These are phyloP conservation scores for Euclidia mi DNA, from an alignment of 2,888 invertebrate genomes.

Conservation along the genomic window DNA sequence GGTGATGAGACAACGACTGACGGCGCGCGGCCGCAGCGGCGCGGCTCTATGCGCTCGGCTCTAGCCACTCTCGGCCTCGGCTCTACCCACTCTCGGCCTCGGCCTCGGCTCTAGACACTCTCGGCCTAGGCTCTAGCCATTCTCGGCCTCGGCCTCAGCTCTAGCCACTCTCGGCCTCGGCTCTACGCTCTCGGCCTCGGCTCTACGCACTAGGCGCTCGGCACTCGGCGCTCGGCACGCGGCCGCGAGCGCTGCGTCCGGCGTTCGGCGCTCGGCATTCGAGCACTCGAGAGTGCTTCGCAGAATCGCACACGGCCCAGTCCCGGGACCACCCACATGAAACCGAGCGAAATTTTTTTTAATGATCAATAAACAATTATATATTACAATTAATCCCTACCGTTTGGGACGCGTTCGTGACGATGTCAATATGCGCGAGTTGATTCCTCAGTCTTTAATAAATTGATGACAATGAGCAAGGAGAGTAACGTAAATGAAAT, in stretches of 20 bases:
- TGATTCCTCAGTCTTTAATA: slow-evolving; percentile 90
- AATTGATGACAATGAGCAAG: slow-evolving; percentile 90
- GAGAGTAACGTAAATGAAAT: slow-evolving; percentile 86
- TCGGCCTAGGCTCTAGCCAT: too few relatives aligned
- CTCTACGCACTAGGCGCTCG: not conserved
- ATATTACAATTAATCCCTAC: slow-evolving; percentile 82
- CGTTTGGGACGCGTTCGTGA: slow-evolving; percentile 84
- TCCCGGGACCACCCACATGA: slow-evolving; percentile 67
- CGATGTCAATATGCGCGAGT: slow-evolving; percentile 88
- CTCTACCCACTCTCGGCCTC: too few relatives aligned
- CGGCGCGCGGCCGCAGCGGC: slow-evolving; percentile 54
- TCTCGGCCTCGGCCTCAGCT: too few relatives aligned
- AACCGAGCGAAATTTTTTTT: slow-evolving; percentile 74
- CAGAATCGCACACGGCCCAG: slow-evolving; percentile 58
- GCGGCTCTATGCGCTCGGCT: too few relatives aligned
- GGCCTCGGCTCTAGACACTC: too few relatives aligned
- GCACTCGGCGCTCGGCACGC: not conserved
- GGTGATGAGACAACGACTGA: slow-evolving; percentile 84
- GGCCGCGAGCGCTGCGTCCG: slow-evolving; percentile 3
- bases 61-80: too few relatives aligned
- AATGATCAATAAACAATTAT: slow-evolving; percentile 75
- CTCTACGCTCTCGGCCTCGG: too few relatives aligned
- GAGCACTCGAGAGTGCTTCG: not conserved
- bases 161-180: too few relatives aligned
- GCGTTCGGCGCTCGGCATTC: not conserved